Percentiles rank a stretch among this genome's conserved stretches.
Evolutionary conservation across 2,888 invertebrate species (phyloP).

Genomic region (Eilema sororculum): DNA sequence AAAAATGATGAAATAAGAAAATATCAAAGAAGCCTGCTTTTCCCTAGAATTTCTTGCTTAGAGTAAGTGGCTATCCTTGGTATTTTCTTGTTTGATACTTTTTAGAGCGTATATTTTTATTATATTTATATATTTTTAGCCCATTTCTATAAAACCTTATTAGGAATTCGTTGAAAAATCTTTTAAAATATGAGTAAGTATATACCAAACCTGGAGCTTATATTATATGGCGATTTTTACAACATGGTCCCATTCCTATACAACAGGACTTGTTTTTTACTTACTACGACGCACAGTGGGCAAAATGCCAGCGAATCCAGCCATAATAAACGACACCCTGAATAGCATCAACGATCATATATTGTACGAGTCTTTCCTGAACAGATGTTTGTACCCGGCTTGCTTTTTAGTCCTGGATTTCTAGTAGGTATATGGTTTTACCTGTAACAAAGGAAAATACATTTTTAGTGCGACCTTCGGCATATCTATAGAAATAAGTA

Average conservation of each 20-base stretch:
- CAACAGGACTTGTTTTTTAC: constrained; percentile 1
- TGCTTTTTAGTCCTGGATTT: constrained; percentile 18
- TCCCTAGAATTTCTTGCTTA: no score
- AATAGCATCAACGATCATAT: constrained; percentile 67
- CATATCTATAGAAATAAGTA: background rate
- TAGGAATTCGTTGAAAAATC: no score
- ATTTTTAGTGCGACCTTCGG: constrained; percentile 26
- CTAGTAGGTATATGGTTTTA: constrained; percentile 47
- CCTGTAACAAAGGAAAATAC: constrained; percentile 63
- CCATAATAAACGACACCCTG: constrained; percentile 67
- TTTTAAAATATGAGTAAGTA: no score
- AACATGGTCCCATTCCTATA: background rate
- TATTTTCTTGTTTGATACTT: no score
- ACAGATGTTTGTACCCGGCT: constrained; percentile 52
- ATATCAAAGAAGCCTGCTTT: no score
- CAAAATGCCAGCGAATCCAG: constrained; percentile 64
- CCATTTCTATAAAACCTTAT: no score
- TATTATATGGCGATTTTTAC: background rate
- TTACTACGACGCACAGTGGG: constrained; percentile 62
- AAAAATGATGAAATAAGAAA: no score
- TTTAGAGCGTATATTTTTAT: no score
- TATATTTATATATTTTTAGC: no score
- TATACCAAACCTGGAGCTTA: no score
- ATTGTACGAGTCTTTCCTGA: constrained; percentile 33
- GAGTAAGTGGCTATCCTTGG: no score